Base-by-base conservation (phyloP, 2,797 vertebrate species). In the Typhlichthys subterraneus region DNA sequence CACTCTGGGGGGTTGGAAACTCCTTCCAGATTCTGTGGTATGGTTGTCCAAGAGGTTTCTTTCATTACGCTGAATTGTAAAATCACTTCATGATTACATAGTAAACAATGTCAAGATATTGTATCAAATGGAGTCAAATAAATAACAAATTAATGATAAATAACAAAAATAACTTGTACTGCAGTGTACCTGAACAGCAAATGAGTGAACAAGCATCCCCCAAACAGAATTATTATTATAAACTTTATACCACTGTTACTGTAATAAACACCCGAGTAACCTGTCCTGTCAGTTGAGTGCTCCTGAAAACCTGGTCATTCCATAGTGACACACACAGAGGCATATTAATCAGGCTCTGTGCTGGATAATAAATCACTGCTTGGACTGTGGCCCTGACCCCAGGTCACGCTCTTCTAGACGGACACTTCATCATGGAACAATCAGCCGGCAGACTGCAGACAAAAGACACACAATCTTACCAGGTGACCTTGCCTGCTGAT, bases 351-450 rank as follows among this genome's bases (percentile, higher is more conserved):
- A 76, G 72, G 60, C 4, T 31, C 19, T 59, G 50, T 55, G 72
- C 55, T 19, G 54, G 74, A 75, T 84, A 86, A 91, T 91, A 83
- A 91, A 90, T 91, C 83, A 86, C 66, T 33, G 75, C 72, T 64
- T 13, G 62, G 57, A 67, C 77, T 83, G 57, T n/a, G 76, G 79
- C 90, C 92, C 87, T 92, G 91, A 93, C 92, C 91, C 75, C 47
- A 19, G 91, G 91, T 91, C 89, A 80, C 45, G 54, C 71, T 81
- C 85, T 90, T 79, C 90, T 83, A 71, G 82, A 79, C 62, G 76
- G 87, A 82, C 85, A 90, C 90, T 93, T 91, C 89, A 93, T 93
- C 89, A 91, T 68, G 19, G 63, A 81, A 79, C 89, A 91, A 90
- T 92, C 89, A 79, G 84, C 76, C 23, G 65, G 63, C 67, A 59